Evolutionary conservation across 2,888 invertebrate genomes (phyloP), one percentile per base, ranked within the genome.

Genomic region (Clunio marinus): DNA sequence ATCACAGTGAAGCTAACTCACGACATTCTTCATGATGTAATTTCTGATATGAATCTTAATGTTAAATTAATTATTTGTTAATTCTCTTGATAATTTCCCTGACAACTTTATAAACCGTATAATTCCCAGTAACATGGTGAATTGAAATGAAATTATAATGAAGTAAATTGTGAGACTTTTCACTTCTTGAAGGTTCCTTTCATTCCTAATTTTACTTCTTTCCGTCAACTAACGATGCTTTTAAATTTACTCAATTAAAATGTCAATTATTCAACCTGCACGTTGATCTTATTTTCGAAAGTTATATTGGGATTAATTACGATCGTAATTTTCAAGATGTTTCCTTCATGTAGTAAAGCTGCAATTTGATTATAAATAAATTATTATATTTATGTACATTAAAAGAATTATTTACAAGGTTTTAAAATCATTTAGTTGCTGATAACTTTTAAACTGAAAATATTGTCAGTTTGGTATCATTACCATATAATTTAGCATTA

Each of bases 1-100:
- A n/a, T n/a, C n/a, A n/a, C n/a, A n/a, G n/a, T n/a, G 27, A 10
- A 10, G 15, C 13, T 63, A 20, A 17, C n/a, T 63, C 46, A 46
- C 25, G 20, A 13, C 13, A 57, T 45, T 22, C 13, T 45, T 27
- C 46, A 55, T 46, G 28, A 66, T n/a, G 25, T 66, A 66, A 66
- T 45, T 45, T 46, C 20, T 66, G 66, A 66, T 66, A 66, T 22
- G 46, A 24, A 66, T 66, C 66, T 66, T 66, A 66, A 66, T 66
- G 66, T 32, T 51, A 25, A 66, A 66, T 66, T 66, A 66, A 66
- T 66, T 66, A 66, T 66, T 66, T 66, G 66, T 66, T 66, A 66
- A 66, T 55, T 66, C 66, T 8, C 35, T 20, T 55, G 15, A 63
- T 63, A 63, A 63, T 63, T 63, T 63, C 63, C 63, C 46, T 63